phyloP scores from a whole-genome alignment of 1,140 invertebrate species.

The Panagrolaimus sp. region DNA sequence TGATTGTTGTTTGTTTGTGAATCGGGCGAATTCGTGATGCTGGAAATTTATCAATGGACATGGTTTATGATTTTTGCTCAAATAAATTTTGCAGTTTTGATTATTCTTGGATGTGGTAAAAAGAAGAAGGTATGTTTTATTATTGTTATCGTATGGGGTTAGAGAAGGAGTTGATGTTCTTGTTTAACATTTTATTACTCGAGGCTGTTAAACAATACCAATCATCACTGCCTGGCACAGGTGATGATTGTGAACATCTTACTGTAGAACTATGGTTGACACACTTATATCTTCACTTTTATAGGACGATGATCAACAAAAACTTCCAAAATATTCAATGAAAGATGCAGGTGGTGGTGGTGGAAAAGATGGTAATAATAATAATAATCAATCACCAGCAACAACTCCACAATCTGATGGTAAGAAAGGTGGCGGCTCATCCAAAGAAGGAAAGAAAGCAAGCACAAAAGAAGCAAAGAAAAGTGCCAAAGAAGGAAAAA shows the following conservation, averaged over 20 bases:
- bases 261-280: not conserved
- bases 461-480: not conserved
- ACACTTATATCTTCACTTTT: not conserved
- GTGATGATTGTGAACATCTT: no score
- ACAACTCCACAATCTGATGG: not conserved
- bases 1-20: no score
- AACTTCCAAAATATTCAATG: not conserved
- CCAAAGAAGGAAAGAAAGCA: not conserved
- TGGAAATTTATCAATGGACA: not conserved
- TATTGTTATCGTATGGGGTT: not conserved
- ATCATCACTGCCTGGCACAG: no score
- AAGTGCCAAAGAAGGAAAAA: not conserved
- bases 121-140: conserved; percentile 13
- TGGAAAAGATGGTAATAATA: not conserved
- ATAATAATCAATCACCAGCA: not conserved
- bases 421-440: not conserved
- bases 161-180: not conserved
- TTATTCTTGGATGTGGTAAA: conserved; percentile 1
- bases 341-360: not conserved
- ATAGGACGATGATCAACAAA: not conserved
- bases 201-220: no score
- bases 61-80: conserved; percentile 3
- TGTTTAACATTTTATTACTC: not conserved
- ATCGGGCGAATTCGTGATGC: no score
- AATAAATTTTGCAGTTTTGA: not conserved